Evolutionary conservation across 2,888 invertebrate species (phyloP), one percentile per base, ranked within the genome.

Genomic region (Tetragnatha montana): DNA sequence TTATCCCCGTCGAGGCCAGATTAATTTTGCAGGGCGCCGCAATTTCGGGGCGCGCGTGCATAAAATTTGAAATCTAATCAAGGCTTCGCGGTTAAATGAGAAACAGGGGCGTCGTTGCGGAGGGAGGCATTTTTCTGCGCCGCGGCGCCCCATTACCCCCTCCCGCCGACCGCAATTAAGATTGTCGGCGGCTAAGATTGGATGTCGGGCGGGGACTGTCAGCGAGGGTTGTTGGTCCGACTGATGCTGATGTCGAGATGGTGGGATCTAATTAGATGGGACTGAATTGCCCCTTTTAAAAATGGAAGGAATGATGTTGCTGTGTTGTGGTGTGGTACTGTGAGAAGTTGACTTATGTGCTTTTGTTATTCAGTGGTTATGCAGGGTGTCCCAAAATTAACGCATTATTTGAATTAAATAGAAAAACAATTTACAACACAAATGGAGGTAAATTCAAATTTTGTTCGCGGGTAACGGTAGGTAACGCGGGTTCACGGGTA

Each of bases 21-120:
- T 89, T 89, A 89, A 89, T 89, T 89, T 89, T 81, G 89, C 51
- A 80, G 81, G 89, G 85, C 76, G 76, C 89, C 85, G 85, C 89
- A 89, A 89, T 89, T 89, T 89, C 74, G 81, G 85, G 89, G 69
- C 75, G 89, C 84, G 89, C 89, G 89, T 89, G 89, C 89, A 89
- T 89, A 89, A 89, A 89, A 89, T 89, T 89, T 89, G 89, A 89
- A 89, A 89, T 89, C 89, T 89, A 89, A 89, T 89, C 89, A 89
- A 89, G 81, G 73, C 75, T 81, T 81, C 49, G 85, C 85, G 89
- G 89, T 89, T 85, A 89, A 85, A 89, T 89, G 89, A 89, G 89
- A 81, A 85, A 85, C 89, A 71, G 81, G 89, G 89, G 89, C 89
- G 76, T 89, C 89, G 89, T 89, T 85, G 60, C n/a, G 12, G 12